Percentiles rank a stretch among this genome's conserved stretches.
phyloP scores from a whole-genome alignment of 2,888 invertebrate genomes.

The Melieria picta region DNA sequence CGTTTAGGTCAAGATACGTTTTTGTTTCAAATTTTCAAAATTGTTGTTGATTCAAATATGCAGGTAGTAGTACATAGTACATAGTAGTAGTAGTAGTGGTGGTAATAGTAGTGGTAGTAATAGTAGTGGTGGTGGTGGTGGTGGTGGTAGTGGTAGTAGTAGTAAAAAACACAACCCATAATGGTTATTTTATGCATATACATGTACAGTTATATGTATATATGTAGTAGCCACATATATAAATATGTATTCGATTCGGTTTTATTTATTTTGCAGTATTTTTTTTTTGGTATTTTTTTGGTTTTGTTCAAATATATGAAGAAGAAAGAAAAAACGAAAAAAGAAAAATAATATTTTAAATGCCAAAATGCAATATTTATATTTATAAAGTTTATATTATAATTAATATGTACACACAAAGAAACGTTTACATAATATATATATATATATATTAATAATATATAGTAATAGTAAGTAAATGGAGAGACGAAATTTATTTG shows the following conservation, averaged over 20 bases:
- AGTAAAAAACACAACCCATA: conserved; percentile 59
- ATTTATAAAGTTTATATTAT: conserved; percentile 40
- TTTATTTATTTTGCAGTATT: conserved; percentile 46
- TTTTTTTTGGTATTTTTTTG: conserved; percentile 44
- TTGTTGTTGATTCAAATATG: conserved; percentile 20
- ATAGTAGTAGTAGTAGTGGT: conserved; percentile 21
- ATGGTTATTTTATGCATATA: conserved; percentile 55
- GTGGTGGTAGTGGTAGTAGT: conserved; percentile 32
- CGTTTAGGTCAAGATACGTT: conserved; percentile 47
- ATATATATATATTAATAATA: conserved; percentile 48
- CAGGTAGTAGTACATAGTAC: conserved; percentile 38
- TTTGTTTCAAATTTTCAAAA: conserved; percentile 51
- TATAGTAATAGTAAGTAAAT: conserved; percentile 49
- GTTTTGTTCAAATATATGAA: conserved; percentile 54
- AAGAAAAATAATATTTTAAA: conserved; percentile 65
- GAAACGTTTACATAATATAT: conserved; percentile 49
- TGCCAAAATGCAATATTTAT: conserved; percentile 66
- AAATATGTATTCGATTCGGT: conserved; percentile 42
- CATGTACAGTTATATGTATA: conserved; percentile 57
- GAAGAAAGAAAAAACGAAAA: conserved; percentile 66
- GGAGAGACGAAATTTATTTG: conserved; percentile 37
- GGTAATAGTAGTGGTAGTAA: conserved; percentile 1
- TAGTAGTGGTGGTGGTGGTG: conserved; percentile 26
- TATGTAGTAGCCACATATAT: conserved; percentile 57
- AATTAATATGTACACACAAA: conserved; percentile 54